Base-by-base conservation (phyloP, 2,113 vertebrate species). In the Macroglossus sobrinus region DNA sequence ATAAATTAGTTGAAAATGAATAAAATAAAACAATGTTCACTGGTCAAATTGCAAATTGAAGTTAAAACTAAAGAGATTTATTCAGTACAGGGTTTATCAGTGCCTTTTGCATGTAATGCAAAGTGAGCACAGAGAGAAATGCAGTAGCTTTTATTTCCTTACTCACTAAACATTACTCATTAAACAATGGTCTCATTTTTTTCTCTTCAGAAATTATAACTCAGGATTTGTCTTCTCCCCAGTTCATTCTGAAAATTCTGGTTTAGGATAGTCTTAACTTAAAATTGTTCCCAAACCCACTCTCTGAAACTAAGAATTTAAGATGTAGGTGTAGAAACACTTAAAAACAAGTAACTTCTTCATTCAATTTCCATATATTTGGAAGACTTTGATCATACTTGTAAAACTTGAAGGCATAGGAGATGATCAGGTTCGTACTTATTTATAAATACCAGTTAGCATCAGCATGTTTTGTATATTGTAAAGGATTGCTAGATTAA, bases 251-350 rank as follows among this genome's bases (percentile, higher is more conserved):
- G 38, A 81, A 61, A 47, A 71, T 92, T 78, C 7, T 74, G 10
- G 11, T 3, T 90, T 89, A 59, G 13, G 35, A 50, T 7, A 40
- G 2, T 38, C 14, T 50, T 66, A 55, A 33, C 0, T 74, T 76
- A 53, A 43, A 71, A 22, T 28, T 66, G 11, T 3, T 38, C 15
- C 10, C 1, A 57, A 68, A 2, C 0, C 4, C 47, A 9, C n/a
- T 80, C 4, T 59, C 30, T 10, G 1, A 40, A 7, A 1, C 13
- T 66, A 63, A 89, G 64, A 74, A 19, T 84, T n/a, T 59, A 61
- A 12, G 30, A 24, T 55, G 0, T n/a, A 28, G 22, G 1, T 30
- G 0, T 18, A 22, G 4, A 22, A 5, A 7, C 9, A 45, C 21
- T 88, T 75, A 66, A 66, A 91, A 53, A 33, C 35, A 84, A 94